Evolutionary conservation across 1,140 invertebrate genomes (phyloP).

Genomic region (Polypedilum pembai): DNA sequence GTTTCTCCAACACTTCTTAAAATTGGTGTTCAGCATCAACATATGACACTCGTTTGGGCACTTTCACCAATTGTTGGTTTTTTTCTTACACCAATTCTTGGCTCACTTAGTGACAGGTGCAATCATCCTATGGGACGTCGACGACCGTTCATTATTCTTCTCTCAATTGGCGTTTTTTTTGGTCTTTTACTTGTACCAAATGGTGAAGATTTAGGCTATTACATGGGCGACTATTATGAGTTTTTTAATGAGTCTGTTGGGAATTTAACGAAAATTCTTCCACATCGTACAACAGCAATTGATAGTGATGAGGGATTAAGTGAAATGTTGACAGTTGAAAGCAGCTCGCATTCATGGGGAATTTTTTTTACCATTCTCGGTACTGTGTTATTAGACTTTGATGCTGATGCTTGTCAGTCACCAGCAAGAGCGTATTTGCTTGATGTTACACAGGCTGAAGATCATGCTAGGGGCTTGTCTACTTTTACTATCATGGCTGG

Average conservation of each 20-base stretch:
- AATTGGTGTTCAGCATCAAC: conserved; percentile 81
- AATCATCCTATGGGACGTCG: conserved; percentile 68
- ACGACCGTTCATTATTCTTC: conserved; percentile 81
- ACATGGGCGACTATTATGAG: conserved; percentile 61
- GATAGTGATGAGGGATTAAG: conserved; percentile 34
- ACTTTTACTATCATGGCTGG: conserved; percentile 94
- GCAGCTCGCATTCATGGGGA: conserved; percentile 68
- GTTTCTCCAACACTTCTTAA: conserved; percentile 90
- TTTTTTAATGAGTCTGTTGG: conserved; percentile 37
- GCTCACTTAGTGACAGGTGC: conserved; percentile 87
- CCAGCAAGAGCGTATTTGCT: conserved; percentile 86
- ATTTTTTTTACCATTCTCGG: conserved; percentile 89
- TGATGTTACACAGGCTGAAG: conserved; percentile 85
- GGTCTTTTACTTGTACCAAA: conserved; percentile 85
- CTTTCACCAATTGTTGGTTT: conserved; percentile 86
- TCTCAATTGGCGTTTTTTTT: conserved; percentile 81
- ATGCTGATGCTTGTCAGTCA: conserved; percentile 92
- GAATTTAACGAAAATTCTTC: conserved; percentile 37
- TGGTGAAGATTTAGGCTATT: conserved; percentile 72
- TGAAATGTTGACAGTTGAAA: conserved; percentile 29
- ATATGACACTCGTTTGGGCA: conserved; percentile 94
- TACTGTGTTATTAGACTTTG: conserved; percentile 88
- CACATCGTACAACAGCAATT: conserved; percentile 42
- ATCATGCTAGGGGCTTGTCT: conserved; percentile 84
- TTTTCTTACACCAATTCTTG: conserved; percentile 85